Evolutionary conservation across 2,888 invertebrate species (phyloP), one percentile per base, ranked within the genome.

Genomic region (Pandemis cinnamomeana): DNA sequence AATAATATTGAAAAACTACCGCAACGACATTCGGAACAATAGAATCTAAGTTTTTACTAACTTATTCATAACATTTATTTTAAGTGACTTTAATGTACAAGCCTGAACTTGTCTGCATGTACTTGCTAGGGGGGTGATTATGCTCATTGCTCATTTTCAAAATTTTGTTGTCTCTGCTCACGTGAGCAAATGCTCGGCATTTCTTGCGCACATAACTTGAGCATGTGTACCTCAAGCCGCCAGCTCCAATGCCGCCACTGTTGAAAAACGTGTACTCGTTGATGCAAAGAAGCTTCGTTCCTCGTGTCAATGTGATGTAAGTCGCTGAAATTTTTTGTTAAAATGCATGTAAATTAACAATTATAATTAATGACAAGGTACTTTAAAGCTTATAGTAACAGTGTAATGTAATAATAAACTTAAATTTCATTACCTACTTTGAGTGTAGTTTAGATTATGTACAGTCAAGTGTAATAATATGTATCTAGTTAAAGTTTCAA

Each of bases 211-310:
- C 60, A 5, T 77, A 72, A 20, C 77, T 79, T 5, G 88, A 89
- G 61, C 90, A 90, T 7, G 78, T 81, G 72, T 82, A 90, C n/a
- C 90, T 79, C 10, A 79, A 80, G 0, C 88, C 89, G 4, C 85
- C 83, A 7, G 78, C 76, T 2, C 84, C 75, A 2, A 85, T 76
- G 0, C 61, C 20, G 0, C 86, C 84, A 62, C 82, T 83, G 69
- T 77, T 87, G 53, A 75, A 87, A 78, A 80, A 90, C 0, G 87
- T 83, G 75, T 84, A 87, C 0, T 84, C 82, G 42, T 86, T 76
- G 11, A 84, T 75, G 11, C 86, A 67, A 1, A 89, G 79, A 8
- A 90, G 78, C 62, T 67, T 83, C 0, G 79, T 55, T 0, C 87
- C 88, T 15, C 78, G 72, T 0, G 66, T 63, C 71, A 80, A 75